Base-by-base conservation (phyloP, 2,797 vertebrate genomes). In the Sternarchorhynchus goeldii region DNA sequence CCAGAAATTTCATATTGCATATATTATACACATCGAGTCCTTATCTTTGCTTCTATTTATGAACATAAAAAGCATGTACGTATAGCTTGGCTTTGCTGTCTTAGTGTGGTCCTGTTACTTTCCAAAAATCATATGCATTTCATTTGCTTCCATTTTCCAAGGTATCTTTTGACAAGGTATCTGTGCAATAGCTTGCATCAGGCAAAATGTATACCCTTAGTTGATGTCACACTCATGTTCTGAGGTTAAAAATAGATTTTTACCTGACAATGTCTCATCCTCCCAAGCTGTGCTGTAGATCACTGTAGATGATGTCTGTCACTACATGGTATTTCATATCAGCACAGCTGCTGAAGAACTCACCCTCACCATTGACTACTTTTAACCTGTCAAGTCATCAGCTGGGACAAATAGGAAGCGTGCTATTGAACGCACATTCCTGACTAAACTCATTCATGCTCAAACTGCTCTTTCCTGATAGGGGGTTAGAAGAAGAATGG, bases 321-420 rank as follows among this genome's bases (percentile, higher is more conserved):
- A 41, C 32, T 63, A 21, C 57, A 70, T 63, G n/a, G 25, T 59
- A 69, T 80, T 45, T 69, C 12, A 64, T 50, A 75, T 20, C 29
- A 45, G 20, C 29, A 58, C n/a, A 58, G 53, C 58, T 57, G 53
- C 55, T 71, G 53, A 39, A 70, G 21, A 70, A 59, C 45, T 57
- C 59, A 62, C 21, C 12, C 58, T 75, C 45, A 63, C 41, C 58
- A 57, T 64, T 75, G 78, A n/a, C 57, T 79, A 72, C 78, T 62
- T 75, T 69, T 80, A 69, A 80, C 72, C 65, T 80, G 41, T 75
- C 75, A 75, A 75, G 59, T 75, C 55, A 57, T 62, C 64, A 74
- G 31, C 25, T 60, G 77, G 56, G 77, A 73, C 25, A 73, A 70
- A 29, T n/a, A 14, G 41, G 71, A 68, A 62, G 71, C 31, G 25